Evolutionary conservation across 2,888 invertebrate genomes (phyloP).

Genomic region (Heliconius erato): DNA sequence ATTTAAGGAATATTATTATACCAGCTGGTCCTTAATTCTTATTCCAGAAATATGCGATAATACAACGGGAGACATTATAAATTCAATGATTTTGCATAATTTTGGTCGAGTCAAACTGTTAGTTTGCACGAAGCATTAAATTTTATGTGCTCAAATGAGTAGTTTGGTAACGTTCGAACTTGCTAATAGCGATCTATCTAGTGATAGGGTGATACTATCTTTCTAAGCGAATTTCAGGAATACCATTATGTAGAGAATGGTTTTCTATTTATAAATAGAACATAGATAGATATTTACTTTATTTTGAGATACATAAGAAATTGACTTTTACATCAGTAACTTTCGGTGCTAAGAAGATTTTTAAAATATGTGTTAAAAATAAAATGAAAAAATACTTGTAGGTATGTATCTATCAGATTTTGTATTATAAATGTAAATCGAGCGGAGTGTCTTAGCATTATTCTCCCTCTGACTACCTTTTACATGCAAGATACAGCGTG

Average conservation of each 20-base stretch:
- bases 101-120: conserved; percentile 64
- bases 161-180: conserved; percentile 61
- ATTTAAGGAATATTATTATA: background rate
- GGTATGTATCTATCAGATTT: too few relatives aligned
- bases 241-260: background rate
- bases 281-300: background rate
- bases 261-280: background rate
- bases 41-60: conserved; percentile 41
- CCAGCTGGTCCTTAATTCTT: background rate
- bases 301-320: too few relatives aligned
- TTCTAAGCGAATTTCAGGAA: conserved; percentile 40
- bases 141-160: conserved; percentile 74
- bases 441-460: too few relatives aligned
- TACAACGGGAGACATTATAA: conserved; percentile 42
- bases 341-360: too few relatives aligned
- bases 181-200: conserved; percentile 56
- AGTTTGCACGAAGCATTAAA: conserved; percentile 69
- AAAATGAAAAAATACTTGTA: too few relatives aligned
- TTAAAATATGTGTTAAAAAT: too few relatives aligned
- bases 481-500: too few relatives aligned
- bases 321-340: too few relatives aligned
- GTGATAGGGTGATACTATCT: conserved; percentile 57
- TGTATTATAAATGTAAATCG: too few relatives aligned
- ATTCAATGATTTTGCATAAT: conserved; percentile 61
- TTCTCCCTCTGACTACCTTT: too few relatives aligned